These are phyloP conservation scores for Mesoligia furuncula DNA, from an alignment of 2,888 invertebrate genomes.

Conservation along the genomic window DNA sequence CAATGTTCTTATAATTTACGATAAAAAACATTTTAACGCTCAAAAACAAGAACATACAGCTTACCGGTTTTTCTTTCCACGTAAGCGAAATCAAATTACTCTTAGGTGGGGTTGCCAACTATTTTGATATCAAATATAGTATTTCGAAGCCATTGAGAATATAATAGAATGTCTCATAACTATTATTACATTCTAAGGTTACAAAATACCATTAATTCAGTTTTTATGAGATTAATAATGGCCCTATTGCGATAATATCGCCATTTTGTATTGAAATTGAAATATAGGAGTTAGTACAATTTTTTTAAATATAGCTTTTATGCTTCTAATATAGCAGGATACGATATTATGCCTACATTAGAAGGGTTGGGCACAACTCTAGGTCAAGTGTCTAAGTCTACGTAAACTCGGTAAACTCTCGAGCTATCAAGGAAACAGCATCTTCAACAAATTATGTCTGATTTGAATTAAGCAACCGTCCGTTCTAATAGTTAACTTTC, in stretches of 20 bases:
- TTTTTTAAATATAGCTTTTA: neutral
- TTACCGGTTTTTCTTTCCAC: neutral
- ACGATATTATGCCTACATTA: neutral
- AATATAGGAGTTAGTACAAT: neutral
- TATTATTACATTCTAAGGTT: neutral
- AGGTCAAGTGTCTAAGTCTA: neutral
- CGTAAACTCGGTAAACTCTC: slow-evolving; percentile 21
- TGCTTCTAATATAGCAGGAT: neutral
- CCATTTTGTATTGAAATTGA: neutral
- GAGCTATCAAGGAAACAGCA: slow-evolving; percentile 35
- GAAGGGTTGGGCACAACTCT: neutral
- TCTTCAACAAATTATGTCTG: slow-evolving; percentile 52
- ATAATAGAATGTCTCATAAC: neutral
- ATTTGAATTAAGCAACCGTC: slow-evolving; percentile 58
- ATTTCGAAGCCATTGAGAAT: neutral
- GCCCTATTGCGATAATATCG: neutral
- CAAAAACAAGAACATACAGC: neutral
- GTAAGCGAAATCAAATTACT: neutral
- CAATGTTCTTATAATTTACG: neutral
- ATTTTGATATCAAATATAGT: neutral
- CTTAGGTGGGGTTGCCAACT: neutral
- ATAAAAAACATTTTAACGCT: neutral
- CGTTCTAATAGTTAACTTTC: slow-evolving; percentile 70
- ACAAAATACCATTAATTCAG: neutral
- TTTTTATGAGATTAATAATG: neutral